phyloP scores from a whole-genome alignment of 2,888 invertebrate genomes.

The Diaperis boleti region DNA sequence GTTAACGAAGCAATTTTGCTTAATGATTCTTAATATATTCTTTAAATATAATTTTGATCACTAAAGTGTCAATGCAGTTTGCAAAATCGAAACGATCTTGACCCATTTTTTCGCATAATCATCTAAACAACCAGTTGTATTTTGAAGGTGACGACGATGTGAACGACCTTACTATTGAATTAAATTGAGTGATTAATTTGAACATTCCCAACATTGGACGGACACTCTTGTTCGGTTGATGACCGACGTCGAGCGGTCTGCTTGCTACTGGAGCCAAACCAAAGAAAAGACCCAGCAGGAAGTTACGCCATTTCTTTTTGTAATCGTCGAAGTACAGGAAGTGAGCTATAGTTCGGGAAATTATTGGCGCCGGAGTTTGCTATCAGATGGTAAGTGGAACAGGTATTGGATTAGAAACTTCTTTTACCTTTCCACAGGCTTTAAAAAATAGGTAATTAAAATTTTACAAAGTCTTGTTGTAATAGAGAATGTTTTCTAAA shows the following conservation, averaged over 20 bases:
- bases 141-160: slow-evolving; percentile 39
- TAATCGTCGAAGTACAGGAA: too few relatives aligned
- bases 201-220: slow-evolving; percentile 14
- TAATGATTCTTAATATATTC: too few relatives aligned
- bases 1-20: too few relatives aligned
- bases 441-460: too few relatives aligned
- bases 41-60: slow-evolving; percentile 6
- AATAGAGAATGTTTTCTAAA: too few relatives aligned
- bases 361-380: too few relatives aligned
- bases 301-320: not conserved
- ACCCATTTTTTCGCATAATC: slow-evolving; percentile 28
- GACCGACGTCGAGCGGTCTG: slow-evolving; percentile 30
- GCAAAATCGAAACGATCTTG: slow-evolving; percentile 35
- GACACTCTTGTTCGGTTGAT: slow-evolving; percentile 34
- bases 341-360: too few relatives aligned
- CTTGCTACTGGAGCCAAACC: not conserved
- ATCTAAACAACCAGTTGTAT: slow-evolving; percentile 6
- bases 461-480: too few relatives aligned
- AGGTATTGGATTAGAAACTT: too few relatives aligned
- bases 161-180: slow-evolving; percentile 42
- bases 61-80: slow-evolving; percentile 9
- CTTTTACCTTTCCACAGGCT: too few relatives aligned
- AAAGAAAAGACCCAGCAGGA: not conserved
- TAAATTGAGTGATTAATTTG: slow-evolving; percentile 36
- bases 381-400: too few relatives aligned